phyloP scores from a whole-genome alignment of 2,113 vertebrate genomes.

The Platichthys flesus region DNA sequence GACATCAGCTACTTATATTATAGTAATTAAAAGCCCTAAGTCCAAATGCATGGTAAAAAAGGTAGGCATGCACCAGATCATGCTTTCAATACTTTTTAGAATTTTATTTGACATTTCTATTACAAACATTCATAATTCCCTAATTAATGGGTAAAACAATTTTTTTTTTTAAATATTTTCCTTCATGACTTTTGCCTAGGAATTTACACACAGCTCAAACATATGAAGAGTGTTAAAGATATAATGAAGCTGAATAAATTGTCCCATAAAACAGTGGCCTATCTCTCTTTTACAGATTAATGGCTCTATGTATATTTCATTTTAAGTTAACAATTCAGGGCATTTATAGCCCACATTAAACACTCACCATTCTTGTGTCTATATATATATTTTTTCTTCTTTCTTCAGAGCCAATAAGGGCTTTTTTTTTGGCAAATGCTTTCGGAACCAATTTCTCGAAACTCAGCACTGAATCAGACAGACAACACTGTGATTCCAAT shows the following conservation, averaged over 20 bases:
- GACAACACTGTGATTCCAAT: slow-evolving; percentile 44
- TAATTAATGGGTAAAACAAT: too few relatives aligned
- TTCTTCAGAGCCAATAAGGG: slow-evolving; percentile 2
- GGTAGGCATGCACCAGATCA: too few relatives aligned
- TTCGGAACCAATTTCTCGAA: slow-evolving; percentile 38
- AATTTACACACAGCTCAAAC: too few relatives aligned
- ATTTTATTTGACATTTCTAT: too few relatives aligned
- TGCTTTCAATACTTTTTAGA: too few relatives aligned
- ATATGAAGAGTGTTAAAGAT: too few relatives aligned
- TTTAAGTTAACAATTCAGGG: neutral
- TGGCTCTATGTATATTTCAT: neutral
- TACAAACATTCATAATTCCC: too few relatives aligned
- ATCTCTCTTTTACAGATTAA: neutral
- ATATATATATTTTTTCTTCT: neutral
- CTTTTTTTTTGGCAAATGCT: slow-evolving; percentile 20
- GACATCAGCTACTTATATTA: too few relatives aligned
- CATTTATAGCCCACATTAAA: slow-evolving; percentile 15
- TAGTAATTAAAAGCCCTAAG: neutral
- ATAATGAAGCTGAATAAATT: neutral
- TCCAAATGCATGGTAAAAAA: neutral
- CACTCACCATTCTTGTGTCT: neutral
- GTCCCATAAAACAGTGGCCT: neutral
- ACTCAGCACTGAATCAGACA: slow-evolving; percentile 19
- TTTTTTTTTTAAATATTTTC: too few relatives aligned
- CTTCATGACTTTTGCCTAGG: too few relatives aligned